Evolutionary conservation across 2,888 invertebrate species (phyloP), one percentile per base, ranked within the genome.

Genomic region (Drosophila pseudotakahashii): DNA sequence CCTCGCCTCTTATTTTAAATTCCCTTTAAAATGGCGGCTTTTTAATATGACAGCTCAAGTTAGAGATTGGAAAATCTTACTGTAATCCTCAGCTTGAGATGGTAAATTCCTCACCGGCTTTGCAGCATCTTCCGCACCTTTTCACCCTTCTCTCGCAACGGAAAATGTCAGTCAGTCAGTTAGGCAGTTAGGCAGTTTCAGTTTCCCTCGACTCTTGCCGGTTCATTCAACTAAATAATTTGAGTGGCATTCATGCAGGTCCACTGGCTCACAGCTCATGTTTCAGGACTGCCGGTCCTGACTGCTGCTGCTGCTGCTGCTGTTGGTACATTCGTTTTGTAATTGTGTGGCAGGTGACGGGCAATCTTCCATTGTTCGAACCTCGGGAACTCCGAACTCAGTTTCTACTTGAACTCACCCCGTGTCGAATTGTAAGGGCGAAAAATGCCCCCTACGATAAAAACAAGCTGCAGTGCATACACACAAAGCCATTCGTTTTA

Each of bases 331-430:
- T 78, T 76, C 81, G 75, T 80, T 82, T 77, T 79, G 77, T 87
- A 89, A 90, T 88, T 90, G 77, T 89, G 82, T 91, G 92, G 92
- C 92, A 92, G 92, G 92, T 92, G 92, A 92, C 91, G 91, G 66
- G 89, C 90, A 92, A 91, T 91, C 91, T 91, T 89, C 89, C 83
- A 90, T 92, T 92, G 92, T 92, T 91, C 64, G 64, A 14, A n/a
- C 7, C 73, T 16, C 45, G 45, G 45, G 70, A 41, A 50, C 47
- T 73, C 47, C 50, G 63, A 61, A 63, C 19, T 63, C 63, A 45
- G 44, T 63, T 45, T 62, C 44, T 62, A 66, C 66, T 55, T 55
- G 57, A 57, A 89, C 87, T 88, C 91, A 91, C 90, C 91, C 90
- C 90, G 89, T 91, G 81, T 80, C 89, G 88, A 91, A 90, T 90